Conservation (phyloP, 2,888 invertebrate genomes). For the Plagiodera versicolora region DNA sequence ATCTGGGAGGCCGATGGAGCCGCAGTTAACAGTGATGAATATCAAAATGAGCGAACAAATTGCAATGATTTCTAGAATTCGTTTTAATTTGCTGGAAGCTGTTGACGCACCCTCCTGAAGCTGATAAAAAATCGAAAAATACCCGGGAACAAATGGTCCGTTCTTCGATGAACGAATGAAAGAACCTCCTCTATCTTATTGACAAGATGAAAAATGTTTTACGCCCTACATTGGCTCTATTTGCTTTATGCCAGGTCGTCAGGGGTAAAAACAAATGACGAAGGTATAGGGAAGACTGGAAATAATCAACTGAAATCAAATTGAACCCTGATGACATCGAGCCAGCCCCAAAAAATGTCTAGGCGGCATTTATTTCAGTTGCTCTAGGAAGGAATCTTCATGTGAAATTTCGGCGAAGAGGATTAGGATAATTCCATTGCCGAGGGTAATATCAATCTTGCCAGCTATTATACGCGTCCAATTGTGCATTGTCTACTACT, state of each 20-base stretch:
- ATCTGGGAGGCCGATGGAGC: no score
- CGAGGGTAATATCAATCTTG: not conserved
- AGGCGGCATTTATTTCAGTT: no score
- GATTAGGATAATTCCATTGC: not conserved
- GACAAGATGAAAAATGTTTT: conserved; percentile 44
- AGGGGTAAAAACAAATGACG: conserved; percentile 43
- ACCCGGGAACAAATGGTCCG: conserved; percentile 6
- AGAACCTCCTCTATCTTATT: conserved; percentile 21
- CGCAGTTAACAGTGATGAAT: no score
- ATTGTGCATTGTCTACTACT: not conserved
- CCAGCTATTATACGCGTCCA: not conserved
- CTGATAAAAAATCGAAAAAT: conserved; percentile 3
- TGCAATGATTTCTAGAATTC: not conserved
- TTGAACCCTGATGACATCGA: conserved; percentile 30
- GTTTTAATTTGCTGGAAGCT: not conserved
- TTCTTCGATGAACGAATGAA: conserved; percentile 10
- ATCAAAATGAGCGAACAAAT: no score
- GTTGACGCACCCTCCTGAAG: not conserved
- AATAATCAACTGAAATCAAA: conserved; percentile 39
- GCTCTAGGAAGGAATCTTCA: no score
- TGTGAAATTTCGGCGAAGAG: not conserved
- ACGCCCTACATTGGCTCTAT: conserved; percentile 42
- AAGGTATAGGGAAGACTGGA: conserved; percentile 33
- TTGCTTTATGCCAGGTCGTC: conserved; percentile 34
- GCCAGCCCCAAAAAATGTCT: no score